These are phyloP conservation scores for Liolophura sinensis DNA, from an alignment of 1,140 invertebrate genomes.

Conservation along the genomic window DNA sequence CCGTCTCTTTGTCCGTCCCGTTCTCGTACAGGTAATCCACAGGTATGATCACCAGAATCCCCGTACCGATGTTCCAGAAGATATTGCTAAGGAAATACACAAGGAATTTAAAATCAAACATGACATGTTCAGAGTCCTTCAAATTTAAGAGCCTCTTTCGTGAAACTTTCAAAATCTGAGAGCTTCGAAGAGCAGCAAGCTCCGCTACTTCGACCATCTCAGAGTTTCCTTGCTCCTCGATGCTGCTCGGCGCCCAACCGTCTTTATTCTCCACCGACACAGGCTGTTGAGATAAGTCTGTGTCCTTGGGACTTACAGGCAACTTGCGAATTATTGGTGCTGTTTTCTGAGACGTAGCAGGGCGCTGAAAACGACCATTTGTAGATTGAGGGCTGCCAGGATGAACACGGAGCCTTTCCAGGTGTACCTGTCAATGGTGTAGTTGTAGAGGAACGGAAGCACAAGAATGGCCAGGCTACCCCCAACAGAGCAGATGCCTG, in stretches of 20 bases:
- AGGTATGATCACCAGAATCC: conserved; percentile 31
- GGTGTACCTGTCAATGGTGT: conserved; percentile 68
- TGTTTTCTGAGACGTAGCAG: conserved; percentile 23
- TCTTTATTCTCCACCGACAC: conserved; percentile 2
- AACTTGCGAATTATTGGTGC: not conserved
- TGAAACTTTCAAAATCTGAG: too few species aligned
- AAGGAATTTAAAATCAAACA: conserved; percentile 37
- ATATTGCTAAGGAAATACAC: conserved; percentile 46
- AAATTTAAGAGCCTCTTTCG: not conserved
- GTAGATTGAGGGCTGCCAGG: conserved; percentile 84
- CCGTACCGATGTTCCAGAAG: conserved; percentile 42
- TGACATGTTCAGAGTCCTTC: conserved; percentile 9
- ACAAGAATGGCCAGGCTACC: conserved; percentile 85
- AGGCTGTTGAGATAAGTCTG: conserved; percentile 8
- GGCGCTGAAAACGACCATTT: conserved; percentile 35
- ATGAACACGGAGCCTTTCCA: conserved; percentile 83
- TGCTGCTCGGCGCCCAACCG: not conserved
- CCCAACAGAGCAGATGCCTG: conserved; percentile 89
- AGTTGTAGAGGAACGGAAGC: conserved; percentile 67
- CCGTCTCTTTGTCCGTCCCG: conserved; percentile 26
- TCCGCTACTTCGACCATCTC: too few species aligned
- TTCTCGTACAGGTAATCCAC: conserved; percentile 33
- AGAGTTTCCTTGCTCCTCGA: too few species aligned
- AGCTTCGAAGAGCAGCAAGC: not conserved
- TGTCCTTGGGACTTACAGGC: conserved; percentile 12